These are phyloP conservation scores for Nesogale talazaci DNA, from an alignment of 2,113 vertebrate species.

Conservation along the genomic window DNA sequence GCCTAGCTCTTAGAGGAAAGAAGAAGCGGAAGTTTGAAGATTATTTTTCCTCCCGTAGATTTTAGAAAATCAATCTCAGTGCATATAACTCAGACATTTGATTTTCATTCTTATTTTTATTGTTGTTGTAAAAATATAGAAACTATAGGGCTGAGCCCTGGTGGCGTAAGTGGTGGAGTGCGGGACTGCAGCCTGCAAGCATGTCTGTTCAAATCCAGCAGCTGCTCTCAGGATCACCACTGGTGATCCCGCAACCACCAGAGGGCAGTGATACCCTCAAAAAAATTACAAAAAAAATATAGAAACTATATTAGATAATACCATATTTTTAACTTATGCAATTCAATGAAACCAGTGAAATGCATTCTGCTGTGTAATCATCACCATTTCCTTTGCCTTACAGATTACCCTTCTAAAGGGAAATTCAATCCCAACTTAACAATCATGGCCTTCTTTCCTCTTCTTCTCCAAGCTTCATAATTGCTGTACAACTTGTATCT, in stretches of 20 bases:
- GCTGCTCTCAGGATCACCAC: no score
- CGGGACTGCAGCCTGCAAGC: no score
- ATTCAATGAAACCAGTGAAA: not conserved
- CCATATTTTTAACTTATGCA: not conserved
- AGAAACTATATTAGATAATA: not conserved
- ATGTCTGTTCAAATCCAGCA: no score
- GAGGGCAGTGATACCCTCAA: no score
- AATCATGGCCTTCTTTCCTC: not conserved
- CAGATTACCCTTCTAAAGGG: not conserved
- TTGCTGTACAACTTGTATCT: not conserved
- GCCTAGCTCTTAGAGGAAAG: no score
- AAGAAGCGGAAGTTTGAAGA: not conserved
- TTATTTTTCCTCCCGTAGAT: not conserved
- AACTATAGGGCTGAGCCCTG: no score
- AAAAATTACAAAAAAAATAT: no score
- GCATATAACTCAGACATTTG: not conserved
- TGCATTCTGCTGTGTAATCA: not conserved
- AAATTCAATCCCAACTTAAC: not conserved
- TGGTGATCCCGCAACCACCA: no score
- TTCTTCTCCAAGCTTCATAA: not conserved
- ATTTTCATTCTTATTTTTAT: not conserved
- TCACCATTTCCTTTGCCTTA: not conserved
- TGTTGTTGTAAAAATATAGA: not conserved
- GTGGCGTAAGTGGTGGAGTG: no score
- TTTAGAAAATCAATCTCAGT: slow-evolving; percentile 4